Evolutionary conservation across 2,888 invertebrate species (phyloP), one percentile per base, ranked within the genome.

Genomic region (Dryadula phaetusa): DNA sequence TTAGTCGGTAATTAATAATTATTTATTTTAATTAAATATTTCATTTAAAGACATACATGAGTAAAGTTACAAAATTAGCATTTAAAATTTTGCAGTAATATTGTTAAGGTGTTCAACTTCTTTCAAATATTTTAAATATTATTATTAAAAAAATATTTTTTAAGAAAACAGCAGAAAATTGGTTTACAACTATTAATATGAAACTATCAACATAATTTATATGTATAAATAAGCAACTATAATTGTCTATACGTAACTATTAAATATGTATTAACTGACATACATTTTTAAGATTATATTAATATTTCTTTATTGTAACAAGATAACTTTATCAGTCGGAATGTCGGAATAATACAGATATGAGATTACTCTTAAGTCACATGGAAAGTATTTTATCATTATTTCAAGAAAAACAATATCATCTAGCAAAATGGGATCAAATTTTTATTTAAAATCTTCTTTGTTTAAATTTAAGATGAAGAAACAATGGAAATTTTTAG

Each of bases 281-380:
- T 25, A n/a, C 12, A 12, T 49, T 25, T 47, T 25, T 12, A n/a
- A 54, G 34, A 37, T 37, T 37, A 20, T 14, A 40, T 22, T 40
- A 22, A 37, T n/a, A 22, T 22, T 56, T 40, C 22, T 56, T n/a
- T 40, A 22, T n/a, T 22, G 49, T 49, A 12, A 14, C 22, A 10
- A 56, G 54, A 37, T 22, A 56, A 37, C 0, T 22, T 22, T 37
- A 37, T 20, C 25, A 22, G 54, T 56, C n/a, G n/a, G n/a, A n/a
- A n/a, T 22, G 37, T 37, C 22, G 54, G 37, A 56, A 37, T 37
- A 22, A 34, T 20, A 54, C 54, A 12, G 34, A n/a, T 20, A 37
- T 37, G 54, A 22, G 54, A 56, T 56, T 56, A 56, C 54, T 56
- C 54, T 56, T 20, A 4, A 56, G 54, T 37, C 20, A 34, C 34